Base-by-base conservation (phyloP, 92 coral and sea anemone species). In the Heliopora coerulea region DNA sequence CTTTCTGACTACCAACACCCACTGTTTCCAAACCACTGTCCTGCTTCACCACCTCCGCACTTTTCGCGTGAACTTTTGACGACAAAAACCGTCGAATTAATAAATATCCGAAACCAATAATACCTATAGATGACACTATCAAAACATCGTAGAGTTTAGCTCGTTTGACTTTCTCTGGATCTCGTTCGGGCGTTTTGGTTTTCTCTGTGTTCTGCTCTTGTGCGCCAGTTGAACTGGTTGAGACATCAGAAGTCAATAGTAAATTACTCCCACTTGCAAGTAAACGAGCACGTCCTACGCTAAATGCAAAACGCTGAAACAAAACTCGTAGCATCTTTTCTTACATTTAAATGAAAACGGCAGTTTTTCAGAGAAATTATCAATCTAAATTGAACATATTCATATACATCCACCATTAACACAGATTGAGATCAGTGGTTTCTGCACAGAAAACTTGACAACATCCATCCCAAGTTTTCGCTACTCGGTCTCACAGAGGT, bases 41-140 rank as follows among this genome's bases (percentile, higher is more conserved):
- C 34, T 20, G 52, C n/a, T 65, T 33, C 0, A 40, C 30, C 54
- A 32, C n/a, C 20, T 52, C 62, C 9, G 73, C 59, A 63, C 81
- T 68, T 32, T 82, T 78, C 12, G 93, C 85, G 19, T 83, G 82
- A n/a, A 89, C 88, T 37, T 80, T 76, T 1, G 85, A 82, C 18
- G 77, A 69, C n/a, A 84, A 86, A 18, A 88, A 65, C 58, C 85
- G 83, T 9, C 84, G 68, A 46, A 82, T 78, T 69, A 93, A 75
- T 28, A 86, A 79, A 59, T 87, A 93, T 39, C 90, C 83, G 29
- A 88, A 84, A 3, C 98, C 95, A 68, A 93, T 57, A 31, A 93
- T 81, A 0, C 91, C 98, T 9, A 93, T 96, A 32, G 98, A 87
- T 15, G 98, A 93, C 5, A 96, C 91, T 7, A 93, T 87, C 83